phyloP scores from a whole-genome alignment of 2,888 invertebrate genomes.

The Tuta absoluta region DNA sequence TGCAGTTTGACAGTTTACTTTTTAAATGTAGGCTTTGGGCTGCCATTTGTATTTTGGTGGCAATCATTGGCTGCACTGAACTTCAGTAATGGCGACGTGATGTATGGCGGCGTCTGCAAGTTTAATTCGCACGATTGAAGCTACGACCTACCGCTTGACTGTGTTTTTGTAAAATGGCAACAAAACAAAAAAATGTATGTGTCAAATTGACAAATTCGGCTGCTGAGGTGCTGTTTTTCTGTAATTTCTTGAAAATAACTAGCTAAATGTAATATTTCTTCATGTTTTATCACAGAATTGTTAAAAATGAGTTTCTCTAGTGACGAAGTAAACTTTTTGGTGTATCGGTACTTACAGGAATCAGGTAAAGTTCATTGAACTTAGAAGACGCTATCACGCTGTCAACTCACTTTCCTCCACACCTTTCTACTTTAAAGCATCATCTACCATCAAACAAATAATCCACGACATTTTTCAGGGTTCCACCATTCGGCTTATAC shows the following conservation, averaged over 20 bases:
- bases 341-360: constrained; percentile 98
- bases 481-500: constrained; percentile 99
- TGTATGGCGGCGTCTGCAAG: not conserved
- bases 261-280: not conserved
- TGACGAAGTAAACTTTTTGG: constrained; percentile 99
- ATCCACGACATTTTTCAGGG: constrained; percentile 81
- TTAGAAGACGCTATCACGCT: constrained; percentile 40
- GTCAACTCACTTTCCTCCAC: constrained; percentile 19
- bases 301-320: constrained; percentile 96
- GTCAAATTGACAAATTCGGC: not conserved
- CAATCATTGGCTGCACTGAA: too few species aligned
- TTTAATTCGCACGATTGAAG: not conserved
- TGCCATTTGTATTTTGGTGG: too few species aligned
- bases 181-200: not conserved
- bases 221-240: constrained; percentile 7
- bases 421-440: too few species aligned
- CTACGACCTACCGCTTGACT: not conserved
- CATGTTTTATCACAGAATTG: constrained; percentile 22
- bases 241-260: constrained; percentile 5
- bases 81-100: too few species aligned
- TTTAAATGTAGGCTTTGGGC: not conserved
- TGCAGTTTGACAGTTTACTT: constrained; percentile 1
- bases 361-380: constrained; percentile 86
- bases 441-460: too few species aligned
- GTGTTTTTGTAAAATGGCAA: not conserved